phyloP scores from a whole-genome alignment of 2,888 invertebrate species.

The Drosophila rellima region DNA sequence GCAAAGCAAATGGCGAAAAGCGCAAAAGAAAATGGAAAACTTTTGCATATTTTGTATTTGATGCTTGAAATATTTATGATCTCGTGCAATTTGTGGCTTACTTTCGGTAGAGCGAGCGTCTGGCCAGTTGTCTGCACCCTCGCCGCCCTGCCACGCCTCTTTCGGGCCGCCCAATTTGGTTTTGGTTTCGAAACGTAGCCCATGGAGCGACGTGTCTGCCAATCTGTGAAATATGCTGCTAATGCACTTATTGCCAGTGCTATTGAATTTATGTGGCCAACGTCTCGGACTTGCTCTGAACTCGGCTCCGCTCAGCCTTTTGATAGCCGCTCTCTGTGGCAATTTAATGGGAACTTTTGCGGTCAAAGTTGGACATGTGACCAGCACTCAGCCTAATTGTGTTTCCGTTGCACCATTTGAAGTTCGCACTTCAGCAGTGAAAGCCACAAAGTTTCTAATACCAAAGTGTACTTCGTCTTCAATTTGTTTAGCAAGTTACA shows the following conservation, averaged over 20 bases:
- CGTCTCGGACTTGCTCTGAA: conserved; percentile 46
- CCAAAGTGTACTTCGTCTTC: conserved; percentile 5
- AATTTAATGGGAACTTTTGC: conserved; percentile 57
- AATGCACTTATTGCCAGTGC: conserved; percentile 78
- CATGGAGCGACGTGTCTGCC: conserved; percentile 76
- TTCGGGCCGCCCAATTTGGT: not conserved
- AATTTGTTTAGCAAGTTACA: not conserved
- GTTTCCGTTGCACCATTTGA: conserved; percentile 50
- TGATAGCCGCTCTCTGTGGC: conserved; percentile 18
- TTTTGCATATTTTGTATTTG: conserved; percentile 81
- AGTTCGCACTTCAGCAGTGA: conserved; percentile 22
- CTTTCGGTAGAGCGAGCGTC: conserved; percentile 68
- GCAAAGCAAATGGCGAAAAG: conserved; percentile 45
- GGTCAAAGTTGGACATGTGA: conserved; percentile 43
- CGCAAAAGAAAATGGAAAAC: conserved; percentile 68
- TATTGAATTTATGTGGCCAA: conserved; percentile 75
- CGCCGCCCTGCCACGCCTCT: not conserved
- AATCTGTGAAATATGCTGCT: conserved; percentile 80
- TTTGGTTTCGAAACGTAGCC: conserved; percentile 47
- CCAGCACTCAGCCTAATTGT: conserved; percentile 71
- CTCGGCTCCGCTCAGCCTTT: not conserved
- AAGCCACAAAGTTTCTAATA: conserved; percentile 11
- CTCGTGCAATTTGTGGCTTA: conserved; percentile 80
- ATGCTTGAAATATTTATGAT: conserved; percentile 81
- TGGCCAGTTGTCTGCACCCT: conserved; percentile 30